Conservation (phyloP, 2,113 vertebrate genomes). For the Chaetorhynchus papuensis region DNA sequence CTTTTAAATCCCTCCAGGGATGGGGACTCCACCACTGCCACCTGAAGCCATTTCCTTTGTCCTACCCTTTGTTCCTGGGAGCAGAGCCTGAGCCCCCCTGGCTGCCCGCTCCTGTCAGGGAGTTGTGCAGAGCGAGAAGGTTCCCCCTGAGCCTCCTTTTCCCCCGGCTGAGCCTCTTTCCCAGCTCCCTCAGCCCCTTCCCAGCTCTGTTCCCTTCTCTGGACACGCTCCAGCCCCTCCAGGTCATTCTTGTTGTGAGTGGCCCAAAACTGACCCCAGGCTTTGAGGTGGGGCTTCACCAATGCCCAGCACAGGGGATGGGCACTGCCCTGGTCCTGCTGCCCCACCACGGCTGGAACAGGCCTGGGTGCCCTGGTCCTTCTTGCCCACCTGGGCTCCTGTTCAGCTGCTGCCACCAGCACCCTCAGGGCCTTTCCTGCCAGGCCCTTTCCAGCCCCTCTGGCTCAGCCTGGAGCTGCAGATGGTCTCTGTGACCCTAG, state of each 20-base stretch:
- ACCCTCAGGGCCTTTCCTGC: background rate
- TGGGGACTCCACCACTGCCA: background rate
- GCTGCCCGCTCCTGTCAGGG: background rate
- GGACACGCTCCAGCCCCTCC: background rate
- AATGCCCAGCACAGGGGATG: background rate
- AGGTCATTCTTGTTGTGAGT: background rate
- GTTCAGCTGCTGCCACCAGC: background rate
- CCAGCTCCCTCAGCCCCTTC: background rate
- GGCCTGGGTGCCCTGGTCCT: background rate
- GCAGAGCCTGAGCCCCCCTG: accelerated
- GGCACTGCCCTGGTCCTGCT: background rate
- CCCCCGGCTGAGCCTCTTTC: background rate
- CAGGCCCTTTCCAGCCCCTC: background rate
- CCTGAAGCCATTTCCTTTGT: background rate
- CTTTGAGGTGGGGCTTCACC: accelerated
- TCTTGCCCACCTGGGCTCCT: background rate
- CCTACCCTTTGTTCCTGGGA: background rate
- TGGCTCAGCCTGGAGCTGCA: background rate
- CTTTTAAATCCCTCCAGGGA: background rate
- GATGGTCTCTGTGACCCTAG: background rate
- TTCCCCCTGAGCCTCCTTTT: background rate
- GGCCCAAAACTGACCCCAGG: background rate
- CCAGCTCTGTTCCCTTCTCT: background rate
- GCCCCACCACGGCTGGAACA: background rate
- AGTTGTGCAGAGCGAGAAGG: background rate